phyloP scores from a whole-genome alignment of 2,888 invertebrate species.

The Trimorus sp. region DNA sequence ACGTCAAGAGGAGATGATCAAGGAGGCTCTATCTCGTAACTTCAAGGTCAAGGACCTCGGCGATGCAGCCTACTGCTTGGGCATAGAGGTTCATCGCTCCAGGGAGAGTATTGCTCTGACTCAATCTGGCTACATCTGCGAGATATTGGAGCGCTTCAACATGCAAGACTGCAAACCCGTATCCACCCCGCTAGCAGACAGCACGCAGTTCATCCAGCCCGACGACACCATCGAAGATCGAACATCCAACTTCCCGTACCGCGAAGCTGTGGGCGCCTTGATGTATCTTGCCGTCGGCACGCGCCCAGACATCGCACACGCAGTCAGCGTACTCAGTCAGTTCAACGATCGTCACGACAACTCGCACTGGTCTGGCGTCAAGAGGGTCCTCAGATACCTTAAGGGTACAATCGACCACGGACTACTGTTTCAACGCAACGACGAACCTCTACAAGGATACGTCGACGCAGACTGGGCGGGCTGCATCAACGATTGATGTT shows the following conservation, averaged over 20 bases:
- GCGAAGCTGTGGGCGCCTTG: constrained; percentile 44
- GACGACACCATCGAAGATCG: constrained; percentile 8
- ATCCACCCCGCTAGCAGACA: constrained; percentile 17
- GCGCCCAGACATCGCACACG: constrained; percentile 55
- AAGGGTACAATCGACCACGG: constrained; percentile 4
- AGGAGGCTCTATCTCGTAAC: neutral
- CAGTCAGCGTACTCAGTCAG: constrained; percentile 50
- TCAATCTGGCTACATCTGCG: constrained; percentile 2
- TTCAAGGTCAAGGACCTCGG: constrained; percentile 10
- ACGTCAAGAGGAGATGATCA: neutral
- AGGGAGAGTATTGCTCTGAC: neutral
- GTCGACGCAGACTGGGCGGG: constrained; percentile 22
- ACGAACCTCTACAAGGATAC: neutral
- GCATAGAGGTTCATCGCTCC: neutral
- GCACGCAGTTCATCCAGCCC: neutral
- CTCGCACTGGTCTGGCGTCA: neutral
- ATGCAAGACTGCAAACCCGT: constrained; percentile 2
- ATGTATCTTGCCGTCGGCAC: constrained; percentile 59
- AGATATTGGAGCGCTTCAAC: constrained; percentile 18
- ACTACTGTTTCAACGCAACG: neutral
- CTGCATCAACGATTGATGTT: constrained; percentile 8
- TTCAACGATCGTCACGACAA: constrained; percentile 32
- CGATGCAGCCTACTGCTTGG: neutral
- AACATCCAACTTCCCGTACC: constrained; percentile 39
- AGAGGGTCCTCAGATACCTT: constrained; percentile 1